Evolutionary conservation across 2,888 invertebrate species (phyloP), one percentile per base, ranked within the genome.

Genomic region (Lasioglossum figueresi): DNA sequence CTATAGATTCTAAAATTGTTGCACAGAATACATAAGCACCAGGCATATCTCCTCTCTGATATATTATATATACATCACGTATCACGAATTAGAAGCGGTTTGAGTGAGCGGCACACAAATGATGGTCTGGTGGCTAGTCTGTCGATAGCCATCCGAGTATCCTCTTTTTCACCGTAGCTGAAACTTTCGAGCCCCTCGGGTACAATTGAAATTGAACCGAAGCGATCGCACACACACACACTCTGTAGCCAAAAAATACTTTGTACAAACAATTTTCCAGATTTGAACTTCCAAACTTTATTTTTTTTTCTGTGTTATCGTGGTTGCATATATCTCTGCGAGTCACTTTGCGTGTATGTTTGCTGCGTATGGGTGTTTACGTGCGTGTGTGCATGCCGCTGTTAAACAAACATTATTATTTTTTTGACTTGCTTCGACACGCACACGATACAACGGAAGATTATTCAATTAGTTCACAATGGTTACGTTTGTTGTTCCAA

Each of bases 401-500:
- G 27, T 72, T 66, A 78, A 71, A 78, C 73, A 63, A 19, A 31
- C 56, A n/a, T 56, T 63, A 74, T 48, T 80, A 80, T 79, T 75
- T 59, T 76, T 80, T 79, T 68, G 4, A 56, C 56, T 56, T 56
- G 78, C 75, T 83, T 83, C 73, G 43, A 43, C 43, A 73, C 66
- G 82, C 79, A 88, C 83, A 80, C 82, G 76, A 66, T 76, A 63
- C 72, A 76, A 81, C 72, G 63, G 52, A 79, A 84, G 56, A 56
- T 56, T 48, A 74, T 43, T 4, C 43, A 63, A n/a, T 73, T 88
- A 79, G 84, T 70, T 86, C 34, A 56, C 77, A 86, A 78, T 83
- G 75, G 76, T 89, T 88, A 70, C 82, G 83, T 88, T 92, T 92
- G 79, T 92, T 93, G 88, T 94, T 93, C 90, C 91, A 95, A 95